phyloP scores from a whole-genome alignment of 2,797 vertebrate species.

The Eospalax fontanierii region DNA sequence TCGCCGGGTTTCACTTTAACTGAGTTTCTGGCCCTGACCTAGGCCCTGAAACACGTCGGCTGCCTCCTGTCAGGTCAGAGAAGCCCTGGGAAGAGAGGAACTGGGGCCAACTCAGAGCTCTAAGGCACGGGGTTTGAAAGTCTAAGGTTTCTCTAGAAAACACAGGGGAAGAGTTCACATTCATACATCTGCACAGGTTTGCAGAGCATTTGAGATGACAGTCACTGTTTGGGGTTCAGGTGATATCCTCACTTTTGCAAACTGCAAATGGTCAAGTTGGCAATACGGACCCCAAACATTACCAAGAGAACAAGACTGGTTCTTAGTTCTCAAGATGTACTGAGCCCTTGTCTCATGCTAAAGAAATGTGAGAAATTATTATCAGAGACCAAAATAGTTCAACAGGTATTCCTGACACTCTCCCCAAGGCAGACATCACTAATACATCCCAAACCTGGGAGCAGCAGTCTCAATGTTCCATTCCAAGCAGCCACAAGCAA shows the following conservation, averaged over 20 bases:
- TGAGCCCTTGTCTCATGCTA: neutral
- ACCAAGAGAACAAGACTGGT: neutral
- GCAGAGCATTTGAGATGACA: neutral
- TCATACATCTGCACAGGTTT: neutral
- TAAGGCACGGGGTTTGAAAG: neutral
- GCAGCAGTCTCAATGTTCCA: neutral
- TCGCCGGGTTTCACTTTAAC: neutral
- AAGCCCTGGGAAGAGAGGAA: no score
- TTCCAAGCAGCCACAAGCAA: neutral
- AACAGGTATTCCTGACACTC: neutral
- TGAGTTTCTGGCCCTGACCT: no score
- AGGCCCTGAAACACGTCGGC: neutral
- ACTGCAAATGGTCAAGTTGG: neutral
- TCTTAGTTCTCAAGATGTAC: neutral
- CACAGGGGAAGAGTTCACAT: neutral
- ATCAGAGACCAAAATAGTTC: neutral
- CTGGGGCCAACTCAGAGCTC: neutral
- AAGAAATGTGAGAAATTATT: neutral
- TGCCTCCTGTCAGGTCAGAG: neutral
- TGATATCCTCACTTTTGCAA: neutral
- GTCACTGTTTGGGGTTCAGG: neutral
- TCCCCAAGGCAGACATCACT: neutral
- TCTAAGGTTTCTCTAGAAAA: neutral
- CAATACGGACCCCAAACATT: neutral
- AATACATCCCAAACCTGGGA: neutral